Evolutionary conservation across 2,888 invertebrate genomes (phyloP).

Genomic region (Microplitis manilae): DNA sequence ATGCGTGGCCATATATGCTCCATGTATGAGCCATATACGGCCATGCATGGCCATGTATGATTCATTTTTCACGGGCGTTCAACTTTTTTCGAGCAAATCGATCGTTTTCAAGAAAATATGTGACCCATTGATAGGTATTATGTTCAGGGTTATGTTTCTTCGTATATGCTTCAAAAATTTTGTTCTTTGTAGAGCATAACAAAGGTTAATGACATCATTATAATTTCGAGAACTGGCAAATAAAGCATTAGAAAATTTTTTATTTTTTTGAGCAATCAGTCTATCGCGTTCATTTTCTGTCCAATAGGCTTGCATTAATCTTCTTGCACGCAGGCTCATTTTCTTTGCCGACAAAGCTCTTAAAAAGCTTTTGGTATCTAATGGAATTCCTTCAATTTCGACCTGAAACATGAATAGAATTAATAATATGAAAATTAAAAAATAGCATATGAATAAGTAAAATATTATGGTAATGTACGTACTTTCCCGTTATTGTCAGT

Average conservation of each 20-base stretch:
- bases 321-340: neutral
- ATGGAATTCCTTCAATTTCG: neutral
- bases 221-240: neutral
- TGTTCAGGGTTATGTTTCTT: neutral
- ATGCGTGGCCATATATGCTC: too few relatives aligned
- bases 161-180: neutral
- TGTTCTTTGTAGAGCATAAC: neutral
- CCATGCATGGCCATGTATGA: too few relatives aligned
- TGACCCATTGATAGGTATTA: neutral
- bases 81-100: neutral
- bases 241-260: neutral
- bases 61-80: too few relatives aligned
- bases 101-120: neutral
- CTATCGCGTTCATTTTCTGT: neutral
- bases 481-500: too few relatives aligned
- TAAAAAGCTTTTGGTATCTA: neutral
- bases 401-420: neutral
- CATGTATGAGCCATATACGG: too few relatives aligned
- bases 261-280: neutral
- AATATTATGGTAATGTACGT: too few relatives aligned
- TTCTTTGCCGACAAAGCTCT: neutral
- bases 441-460: too few relatives aligned
- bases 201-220: neutral
- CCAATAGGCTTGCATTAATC: neutral
- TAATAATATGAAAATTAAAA: too few relatives aligned